phyloP scores from a whole-genome alignment of 2,888 invertebrate genomes.

The Petrolisthes manimaculis region DNA sequence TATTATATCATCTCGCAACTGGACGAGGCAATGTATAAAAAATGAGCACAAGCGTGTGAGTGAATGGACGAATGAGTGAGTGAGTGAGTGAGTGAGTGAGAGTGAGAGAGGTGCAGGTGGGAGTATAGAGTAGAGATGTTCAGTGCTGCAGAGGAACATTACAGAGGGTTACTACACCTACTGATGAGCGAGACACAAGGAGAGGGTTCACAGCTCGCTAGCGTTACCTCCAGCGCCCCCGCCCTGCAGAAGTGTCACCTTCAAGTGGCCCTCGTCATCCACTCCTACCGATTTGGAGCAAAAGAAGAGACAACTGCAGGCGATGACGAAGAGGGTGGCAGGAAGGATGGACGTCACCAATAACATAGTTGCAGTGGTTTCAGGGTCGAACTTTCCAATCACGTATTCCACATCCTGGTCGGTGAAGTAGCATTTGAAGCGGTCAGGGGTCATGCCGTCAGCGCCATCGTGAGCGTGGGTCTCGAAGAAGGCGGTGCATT shows the following conservation, averaged over 20 bases:
- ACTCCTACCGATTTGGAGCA: conserved; percentile 66
- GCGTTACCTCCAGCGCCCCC: conserved; percentile 65
- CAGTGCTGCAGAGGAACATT: conserved; percentile 51
- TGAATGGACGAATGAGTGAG: too few species aligned
- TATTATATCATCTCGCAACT: too few species aligned
- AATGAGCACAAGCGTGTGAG: too few species aligned
- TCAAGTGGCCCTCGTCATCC: conserved; percentile 65
- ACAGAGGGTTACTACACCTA: conserved; percentile 63
- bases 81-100: background rate
- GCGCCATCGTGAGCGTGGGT: conserved; percentile 65
- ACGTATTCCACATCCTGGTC: conserved; percentile 61
- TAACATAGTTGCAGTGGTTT: conserved; percentile 53
- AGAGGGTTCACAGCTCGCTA: conserved; percentile 63
- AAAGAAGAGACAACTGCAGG: conserved; percentile 66
- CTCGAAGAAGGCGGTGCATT: conserved; percentile 64
- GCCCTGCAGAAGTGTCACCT: conserved; percentile 62
- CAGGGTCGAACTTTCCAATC: conserved; percentile 65
- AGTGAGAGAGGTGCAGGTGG: background rate
- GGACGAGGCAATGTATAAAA: too few species aligned
- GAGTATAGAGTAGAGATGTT: background rate
- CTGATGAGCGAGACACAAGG: conserved; percentile 59
- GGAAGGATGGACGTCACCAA: conserved; percentile 64
- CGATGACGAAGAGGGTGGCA: conserved; percentile 66
- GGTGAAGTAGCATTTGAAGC: conserved; percentile 66
- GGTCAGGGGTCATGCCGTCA: conserved; percentile 65